Base-by-base conservation (phyloP, 1,140 invertebrate species). In the Ceratina japonica region DNA sequence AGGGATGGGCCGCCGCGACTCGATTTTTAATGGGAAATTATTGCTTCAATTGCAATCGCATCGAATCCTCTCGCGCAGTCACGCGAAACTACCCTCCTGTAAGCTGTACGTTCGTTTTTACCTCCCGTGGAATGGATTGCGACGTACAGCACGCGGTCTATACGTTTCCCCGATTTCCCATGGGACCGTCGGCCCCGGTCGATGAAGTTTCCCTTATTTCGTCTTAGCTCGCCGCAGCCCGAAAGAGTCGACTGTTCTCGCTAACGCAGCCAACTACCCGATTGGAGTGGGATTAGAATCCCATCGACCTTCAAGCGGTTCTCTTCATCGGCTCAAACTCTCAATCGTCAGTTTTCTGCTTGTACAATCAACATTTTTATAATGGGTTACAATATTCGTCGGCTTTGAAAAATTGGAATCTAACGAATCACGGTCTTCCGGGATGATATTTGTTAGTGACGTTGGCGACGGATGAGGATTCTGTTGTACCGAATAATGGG, bases 11-110 rank as follows among this genome's bases (percentile, higher is more conserved):
- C 54, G 13, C 3, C 13, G 13, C 54, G n/a, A 84, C 83, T 86
- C 71, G 82, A 63, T 86, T 75, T 88, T 31, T 54, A 88, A 89
- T 89, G 88, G 88, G 87, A 88, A 89, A 88, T 87, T 89, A 82
- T 80, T 75, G 68, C 44, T 72, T 22, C 78, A 24, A 58, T 22
- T 62, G 65, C 59, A 18, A 44, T 44, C 37, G 37, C 37, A 44
- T 44, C 79, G 51, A 58, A 24, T 24, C 52, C n/a, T 56, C 69
- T 63, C 73, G 8, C 13, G 20, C 44, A 20, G 15, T 16, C 31
- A 15, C 70, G 51, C 69, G 10, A 64, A 78, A 54, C 20, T 52
- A 68, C n/a, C 44, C n/a, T 58, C 20, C 77, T 72, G 13, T 4
- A 56, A 44, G 37, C 37, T 44, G 37, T 44, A 44, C 2, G 37